These are phyloP conservation scores for Callithrix jacchus DNA, from an alignment of 2,113 vertebrate genomes.

Conservation along the genomic window DNA sequence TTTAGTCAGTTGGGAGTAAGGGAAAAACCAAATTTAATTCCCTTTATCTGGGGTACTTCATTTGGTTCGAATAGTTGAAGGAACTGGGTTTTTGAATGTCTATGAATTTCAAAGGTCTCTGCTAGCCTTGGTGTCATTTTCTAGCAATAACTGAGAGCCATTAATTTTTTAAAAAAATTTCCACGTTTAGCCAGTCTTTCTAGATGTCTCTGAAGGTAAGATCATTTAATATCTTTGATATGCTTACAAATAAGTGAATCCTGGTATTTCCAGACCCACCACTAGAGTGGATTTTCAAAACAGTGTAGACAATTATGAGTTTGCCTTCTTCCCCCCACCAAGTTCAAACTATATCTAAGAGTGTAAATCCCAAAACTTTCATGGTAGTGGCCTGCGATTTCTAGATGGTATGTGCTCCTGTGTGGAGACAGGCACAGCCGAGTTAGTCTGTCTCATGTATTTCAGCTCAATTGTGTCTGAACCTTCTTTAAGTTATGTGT, in stretches of 20 bases:
- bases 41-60: not conserved
- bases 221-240: conserved; percentile 32
- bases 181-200: not conserved
- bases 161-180: not conserved
- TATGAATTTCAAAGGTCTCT: conserved; percentile 15
- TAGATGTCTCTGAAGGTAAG: conserved; percentile 43
- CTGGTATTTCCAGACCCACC: conserved; percentile 19
- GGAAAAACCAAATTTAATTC: not conserved
- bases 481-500: not conserved
- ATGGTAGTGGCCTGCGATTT: not conserved
- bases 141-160: conserved; percentile 57
- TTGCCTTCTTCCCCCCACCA: not conserved
- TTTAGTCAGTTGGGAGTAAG: not conserved
- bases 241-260: not conserved
- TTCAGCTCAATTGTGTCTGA: not conserved
- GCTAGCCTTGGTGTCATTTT: conserved; percentile 33
- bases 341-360: not conserved
- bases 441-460: not conserved
- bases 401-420: not conserved
- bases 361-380: not conserved
- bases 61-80: not conserved
- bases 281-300: not conserved
- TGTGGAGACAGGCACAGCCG: not conserved
- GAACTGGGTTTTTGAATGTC: conserved; percentile 5
- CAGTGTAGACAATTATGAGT: not conserved